Base-by-base conservation (phyloP, 2,797 vertebrate species). In the Emys orbicularis region DNA sequence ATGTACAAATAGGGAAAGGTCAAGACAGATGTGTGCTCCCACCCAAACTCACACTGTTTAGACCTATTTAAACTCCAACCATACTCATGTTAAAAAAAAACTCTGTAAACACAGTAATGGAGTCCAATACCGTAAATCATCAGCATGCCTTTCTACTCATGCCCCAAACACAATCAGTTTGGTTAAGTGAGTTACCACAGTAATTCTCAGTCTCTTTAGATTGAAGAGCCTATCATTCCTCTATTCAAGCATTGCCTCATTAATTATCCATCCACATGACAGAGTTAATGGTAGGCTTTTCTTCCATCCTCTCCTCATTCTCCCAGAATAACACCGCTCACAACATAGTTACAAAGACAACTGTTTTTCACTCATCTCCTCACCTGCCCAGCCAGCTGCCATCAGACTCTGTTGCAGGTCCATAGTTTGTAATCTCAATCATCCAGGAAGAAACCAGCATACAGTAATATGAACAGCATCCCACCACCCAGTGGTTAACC, bases 391-490 rank as follows among this genome's bases (percentile, higher is more conserved):
- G 34, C 19, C 41, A 89, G 13, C 41, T 81, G 76, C 27, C 83
- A 34, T 2, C 23, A 87, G 37, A 72, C 37, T 23, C 68, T 72
- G 37, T 72, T 83, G 19, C 1, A 0, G 83, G 95, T 90, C 68
- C 81, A 44, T 79, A 85, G 83, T 87, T 86, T 34, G 79, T 94
- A 86, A 37, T 93, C 27, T 3, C 50, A 50, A 86, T 16, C 49
- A 87, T 84, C 8, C n/a, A 95, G 84, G 86, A 84, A 87, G 27
- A 52, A 44, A 52, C 77, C 68, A 88, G 83, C 53, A 90, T 87
- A 76, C 88, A 88, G 65, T 53, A 76, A 91, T 92, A 57, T 49
- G 81, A 76, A 80, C 0, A 77, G 61, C 61, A 85, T 4, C 34
- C 41, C 88, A 92, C 85, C 50, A 59, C 44, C 79, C 61, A 49